Conservation (phyloP, 1,140 invertebrate species). For the Diachasma alloeum region DNA sequence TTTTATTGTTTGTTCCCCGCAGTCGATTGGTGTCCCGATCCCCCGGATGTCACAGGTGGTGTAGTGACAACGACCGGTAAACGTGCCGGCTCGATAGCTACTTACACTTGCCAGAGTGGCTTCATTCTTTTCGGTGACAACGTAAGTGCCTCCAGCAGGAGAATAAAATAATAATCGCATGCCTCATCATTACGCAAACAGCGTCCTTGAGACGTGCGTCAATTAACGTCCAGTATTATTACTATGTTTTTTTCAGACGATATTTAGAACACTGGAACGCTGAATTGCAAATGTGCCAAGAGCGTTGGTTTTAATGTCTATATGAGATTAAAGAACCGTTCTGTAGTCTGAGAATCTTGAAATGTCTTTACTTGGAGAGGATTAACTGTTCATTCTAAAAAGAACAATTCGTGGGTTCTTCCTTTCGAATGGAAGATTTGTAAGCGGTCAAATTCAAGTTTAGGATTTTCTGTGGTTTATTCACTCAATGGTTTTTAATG, state of each 20-base stretch:
- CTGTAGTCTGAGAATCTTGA: background rate
- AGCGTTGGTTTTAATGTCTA: background rate
- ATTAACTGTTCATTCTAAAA: background rate
- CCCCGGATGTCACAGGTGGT: slow-evolving; percentile 78
- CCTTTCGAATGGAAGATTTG: too few relatives aligned
- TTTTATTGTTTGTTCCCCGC: slow-evolving; percentile 33
- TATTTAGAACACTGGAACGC: background rate
- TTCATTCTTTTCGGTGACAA: slow-evolving; percentile 85
- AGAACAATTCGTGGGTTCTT: too few relatives aligned
- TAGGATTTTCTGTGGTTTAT: too few relatives aligned
- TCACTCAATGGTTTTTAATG: too few relatives aligned
- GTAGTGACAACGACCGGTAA: slow-evolving; percentile 73
- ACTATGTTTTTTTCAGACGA: background rate
- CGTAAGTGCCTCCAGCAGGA: slow-evolving; percentile 62
- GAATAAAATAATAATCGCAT: background rate
- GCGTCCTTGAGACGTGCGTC: background rate
- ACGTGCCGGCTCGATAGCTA: slow-evolving; percentile 79
- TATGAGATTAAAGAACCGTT: background rate
- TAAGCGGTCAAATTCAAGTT: too few relatives aligned
- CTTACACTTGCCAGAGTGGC: slow-evolving; percentile 82
- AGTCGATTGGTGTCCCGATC: slow-evolving; percentile 86
- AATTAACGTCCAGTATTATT: slow-evolving; percentile 5
- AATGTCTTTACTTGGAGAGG: background rate
- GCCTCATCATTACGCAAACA: background rate
- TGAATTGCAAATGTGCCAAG: background rate